Evolutionary conservation across 2,113 vertebrate genomes (phyloP), one percentile per base, ranked within the genome.

Genomic region (Acrocephalus arundinaceus): DNA sequence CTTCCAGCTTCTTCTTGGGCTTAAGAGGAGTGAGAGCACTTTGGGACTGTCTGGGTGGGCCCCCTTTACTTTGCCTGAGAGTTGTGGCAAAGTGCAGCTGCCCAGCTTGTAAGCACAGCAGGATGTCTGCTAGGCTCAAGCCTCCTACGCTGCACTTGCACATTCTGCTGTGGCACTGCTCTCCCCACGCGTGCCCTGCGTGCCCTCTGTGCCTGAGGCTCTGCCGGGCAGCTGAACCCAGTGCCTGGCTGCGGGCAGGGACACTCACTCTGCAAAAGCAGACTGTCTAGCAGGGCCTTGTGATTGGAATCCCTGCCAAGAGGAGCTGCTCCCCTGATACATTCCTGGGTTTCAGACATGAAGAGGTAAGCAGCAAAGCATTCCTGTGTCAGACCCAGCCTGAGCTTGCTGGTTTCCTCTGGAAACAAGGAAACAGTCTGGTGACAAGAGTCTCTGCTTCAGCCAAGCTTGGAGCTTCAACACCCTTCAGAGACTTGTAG

Each of bases 371-470:
- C 86, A 28, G 79, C 1, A 35, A 83, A 41, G 75, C n/a, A 63
- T 86, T 92, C 59, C 82, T 4, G 5, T 81, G 59, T 84, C 79
- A 86, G 76, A 66, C 77, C 21, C 70, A 66, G 84, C 71, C 70
- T 75, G 76, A 92, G 49, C 89, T 91, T 93, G 89, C 51, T 76
- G 25, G 17, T 90, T 96, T 93, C 83, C 73, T 85, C 41, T 93
- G 86, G 80, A 91, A 88, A 68, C 27, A 41, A 21, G 90, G 71
- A 46, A 85, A 31, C 14, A 21, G 51, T 37, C 21, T 84, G 65
- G 35, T 85, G 66, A 78, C 3, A 17, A 8, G 90, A 75, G 25
- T 75, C 68, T 18, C 27, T 41, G 61, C 48, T 86, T 71, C 57
- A 59, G 65, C 39, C 55, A 90, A 90, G 57, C 35, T 85, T 3